Evolutionary conservation across 2,888 invertebrate genomes (phyloP), one percentile per base, ranked within the genome.

Genomic region (Tinea trinotella): DNA sequence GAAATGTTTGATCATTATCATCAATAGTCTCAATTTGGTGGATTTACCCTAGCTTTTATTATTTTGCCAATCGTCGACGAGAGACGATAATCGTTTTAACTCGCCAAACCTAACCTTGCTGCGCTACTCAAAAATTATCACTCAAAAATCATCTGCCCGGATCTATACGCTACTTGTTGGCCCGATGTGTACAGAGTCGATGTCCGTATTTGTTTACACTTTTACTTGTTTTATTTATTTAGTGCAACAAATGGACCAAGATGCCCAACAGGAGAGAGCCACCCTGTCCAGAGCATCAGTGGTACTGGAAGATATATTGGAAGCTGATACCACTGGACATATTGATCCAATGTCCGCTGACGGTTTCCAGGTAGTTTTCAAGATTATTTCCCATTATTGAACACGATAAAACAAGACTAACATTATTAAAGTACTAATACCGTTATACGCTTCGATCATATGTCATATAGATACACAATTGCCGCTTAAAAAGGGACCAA

Each of bases 241-340:
- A 15, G 13, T 3, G 40, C 12, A 6, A 15, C 10, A 12, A 13
- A n/a, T 40, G 40, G 40, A 40, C 6, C 24, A 5, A 7, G 24
- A 24, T n/a, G n/a, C n/a, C n/a, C n/a, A 24, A 7, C 24, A 24
- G 24, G 24, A 24, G 24, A 24, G 24, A 9, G 6, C 9, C 6
- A 24, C 24, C 24, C n/a, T n/a, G n/a, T n/a, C n/a, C n/a, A 30
- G 40, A 40, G 40, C 40, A 4, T n/a, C 40, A 40, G 40, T 40
- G 5, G 40, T 40, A 7, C 15, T 40, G 7, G 40, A 40, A 15
- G 15, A 40, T 40, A 12, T 12, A 7, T 9, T 24, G 5, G 40
- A 40, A 40, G 40, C 13, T 15, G 40, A 40, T 12, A 7, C 2
- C 7, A 3, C 40, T 6, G 13, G 12, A 40, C 40, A 2, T 3